Evolutionary conservation across 2,113 vertebrate species (phyloP).

Genomic region (Cariama cristata): DNA sequence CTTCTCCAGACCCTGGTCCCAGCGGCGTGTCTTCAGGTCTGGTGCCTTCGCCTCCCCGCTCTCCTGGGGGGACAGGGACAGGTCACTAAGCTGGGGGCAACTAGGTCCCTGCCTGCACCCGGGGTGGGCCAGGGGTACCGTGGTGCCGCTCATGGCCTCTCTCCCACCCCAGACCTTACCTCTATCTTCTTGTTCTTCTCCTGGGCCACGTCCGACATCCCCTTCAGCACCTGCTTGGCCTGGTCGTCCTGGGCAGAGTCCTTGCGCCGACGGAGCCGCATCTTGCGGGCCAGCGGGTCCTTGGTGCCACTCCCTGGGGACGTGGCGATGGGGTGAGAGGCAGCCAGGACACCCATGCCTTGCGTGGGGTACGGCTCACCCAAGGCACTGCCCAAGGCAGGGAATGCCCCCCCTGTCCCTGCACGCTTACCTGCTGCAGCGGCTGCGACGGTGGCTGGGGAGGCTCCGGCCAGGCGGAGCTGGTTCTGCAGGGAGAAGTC

Average conservation of each 20-base stretch:
- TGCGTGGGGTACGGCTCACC: fast-evolving
- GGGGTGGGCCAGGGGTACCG: not conserved
- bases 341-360: not conserved
- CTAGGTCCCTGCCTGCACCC: fast-evolving
- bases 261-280: slow-evolving; percentile 91
- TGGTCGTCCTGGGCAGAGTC: slow-evolving; percentile 94
- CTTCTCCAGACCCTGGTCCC: slow-evolving; percentile 96
- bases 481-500: slow-evolving; percentile 99
- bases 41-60: slow-evolving; percentile 80
- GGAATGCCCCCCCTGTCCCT: fast-evolving
- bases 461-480: slow-evolving; percentile 92
- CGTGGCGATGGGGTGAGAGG: fast-evolving
- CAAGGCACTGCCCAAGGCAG: not conserved
- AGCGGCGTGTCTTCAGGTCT: slow-evolving; percentile 87
- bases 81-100: not conserved
- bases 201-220: slow-evolving; percentile 95
- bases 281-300: slow-evolving; percentile 92
- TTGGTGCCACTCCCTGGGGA: slow-evolving; percentile 75
- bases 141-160: fast-evolving
- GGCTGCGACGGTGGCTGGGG: slow-evolving; percentile 91
- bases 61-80: slow-evolving; percentile 73
- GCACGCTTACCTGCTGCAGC: slow-evolving; percentile 80
- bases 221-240: slow-evolving; percentile 97
- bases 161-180: slow-evolving; percentile 64
- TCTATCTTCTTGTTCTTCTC: slow-evolving; percentile 94